These are phyloP conservation scores for Galeopsomyia nigrocyanea DNA, from an alignment of 2,888 invertebrate genomes.

Conservation along the genomic window DNA sequence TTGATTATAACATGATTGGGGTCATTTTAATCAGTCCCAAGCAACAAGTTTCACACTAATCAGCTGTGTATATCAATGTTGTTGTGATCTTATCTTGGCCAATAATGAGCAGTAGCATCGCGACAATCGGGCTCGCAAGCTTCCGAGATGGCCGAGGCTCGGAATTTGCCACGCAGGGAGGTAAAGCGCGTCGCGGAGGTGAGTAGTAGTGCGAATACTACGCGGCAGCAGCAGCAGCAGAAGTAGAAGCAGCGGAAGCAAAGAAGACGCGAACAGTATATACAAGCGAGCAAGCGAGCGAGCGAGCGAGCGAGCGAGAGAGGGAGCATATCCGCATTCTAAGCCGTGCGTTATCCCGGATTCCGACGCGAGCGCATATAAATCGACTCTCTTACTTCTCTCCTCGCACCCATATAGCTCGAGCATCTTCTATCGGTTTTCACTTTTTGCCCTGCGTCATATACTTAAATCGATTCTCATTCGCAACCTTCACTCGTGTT, in stretches of 20 bases:
- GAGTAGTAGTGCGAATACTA: not conserved
- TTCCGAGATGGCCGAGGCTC: not conserved
- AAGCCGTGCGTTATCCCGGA: constrained; percentile 44
- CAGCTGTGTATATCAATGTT: no score
- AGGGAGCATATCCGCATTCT: constrained; percentile 45
- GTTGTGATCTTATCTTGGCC: constrained; percentile 56
- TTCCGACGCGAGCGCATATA: constrained; percentile 27
- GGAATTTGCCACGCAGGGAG: constrained; percentile 34
- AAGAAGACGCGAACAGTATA: not conserved
- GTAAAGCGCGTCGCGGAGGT: constrained; percentile 1
- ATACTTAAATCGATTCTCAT: no score
- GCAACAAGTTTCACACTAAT: not conserved
- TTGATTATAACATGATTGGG: no score
- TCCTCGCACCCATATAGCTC: no score
- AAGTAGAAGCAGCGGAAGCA: not conserved
- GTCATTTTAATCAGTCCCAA: not conserved
- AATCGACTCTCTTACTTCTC: no score
- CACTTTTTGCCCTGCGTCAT: no score
- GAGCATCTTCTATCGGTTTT: no score
- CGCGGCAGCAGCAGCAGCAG: no score
- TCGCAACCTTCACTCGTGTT: no score
- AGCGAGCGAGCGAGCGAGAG: not conserved
- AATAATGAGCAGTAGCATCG: constrained; percentile 51
- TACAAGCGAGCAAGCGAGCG: no score
- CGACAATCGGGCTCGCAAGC: constrained; percentile 48